Evolutionary conservation across 2,113 vertebrate genomes (phyloP), one percentile per base, ranked within the genome.

Genomic region (Scortum barcoo): DNA sequence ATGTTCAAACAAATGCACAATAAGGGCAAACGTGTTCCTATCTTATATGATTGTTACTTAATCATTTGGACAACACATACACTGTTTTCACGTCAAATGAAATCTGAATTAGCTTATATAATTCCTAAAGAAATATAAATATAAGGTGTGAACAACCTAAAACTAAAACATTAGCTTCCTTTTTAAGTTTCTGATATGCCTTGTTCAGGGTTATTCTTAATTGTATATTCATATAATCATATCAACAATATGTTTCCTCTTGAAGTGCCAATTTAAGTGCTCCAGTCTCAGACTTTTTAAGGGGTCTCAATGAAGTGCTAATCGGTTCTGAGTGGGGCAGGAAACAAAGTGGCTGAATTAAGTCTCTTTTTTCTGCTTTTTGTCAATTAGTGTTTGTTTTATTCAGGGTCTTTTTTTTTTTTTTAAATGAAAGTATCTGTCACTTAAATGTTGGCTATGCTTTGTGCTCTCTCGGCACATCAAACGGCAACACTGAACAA

Each of bases 1-100:
- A 93, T 85, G 92, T 72, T 89, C 87, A 90, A 94, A 94, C 88
- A 89, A 93, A 93, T 88, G 87, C 91, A 95, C 94, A 91, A 86
- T 86, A 33, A 86, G 91, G 92, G 87, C 88, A 93, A 93, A 92
- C 86, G 80, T 70, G 73, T 88, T 88, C 88, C 86, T 73, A 90
- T 88, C 83, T 85, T 85, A 87, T 78, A 84, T 80, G 89, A 92
- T 83, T 90, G 90, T 87, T 91, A 81, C 77, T 87, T 81, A 81
- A 83, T 87, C 70, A 85, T 81, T 81, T 84, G 71, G 82, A 89
- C 78, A 74, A 87, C 85, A 90, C 69, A 78, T 76, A 87, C 84
- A 90, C 81, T 60, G 85, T 78, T 84, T 91, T 76, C 75, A 90
- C 58, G 30, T 84, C 80, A 88, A 83, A 81, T 86, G 26, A 87